These are phyloP conservation scores for Bradypodion pumilum DNA, from an alignment of 2,797 vertebrate genomes.

Conservation along the genomic window DNA sequence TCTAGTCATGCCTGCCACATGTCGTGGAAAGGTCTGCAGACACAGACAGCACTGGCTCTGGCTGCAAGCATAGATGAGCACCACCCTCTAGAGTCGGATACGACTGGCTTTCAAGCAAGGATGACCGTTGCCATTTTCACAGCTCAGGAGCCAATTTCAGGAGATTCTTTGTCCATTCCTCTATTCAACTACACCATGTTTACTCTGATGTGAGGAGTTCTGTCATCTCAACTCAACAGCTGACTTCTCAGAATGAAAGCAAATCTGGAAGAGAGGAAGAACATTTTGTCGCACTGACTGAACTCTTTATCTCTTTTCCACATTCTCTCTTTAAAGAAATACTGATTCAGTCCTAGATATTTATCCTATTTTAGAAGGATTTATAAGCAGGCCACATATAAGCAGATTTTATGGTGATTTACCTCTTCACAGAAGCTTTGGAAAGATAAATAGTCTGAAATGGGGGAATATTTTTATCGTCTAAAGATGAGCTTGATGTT, in stretches of 20 bases:
- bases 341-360: slow-evolving; percentile 1
- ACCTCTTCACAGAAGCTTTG: slow-evolving; percentile 31
- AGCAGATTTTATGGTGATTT: slow-evolving; percentile 40
- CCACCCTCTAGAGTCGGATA: no score
- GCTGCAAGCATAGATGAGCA: no score
- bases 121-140: no score
- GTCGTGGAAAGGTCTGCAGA: no score
- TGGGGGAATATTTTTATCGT: slow-evolving; percentile 25
- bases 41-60: no score
- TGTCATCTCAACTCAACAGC: slow-evolving; percentile 1
- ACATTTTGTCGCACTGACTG: background rate
- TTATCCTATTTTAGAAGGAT: slow-evolving; percentile 37
- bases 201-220: slow-evolving; percentile 1
- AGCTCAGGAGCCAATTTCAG: background rate
- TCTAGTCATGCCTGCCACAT: no score
- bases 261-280: background rate
- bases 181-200: background rate
- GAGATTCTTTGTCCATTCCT: background rate
- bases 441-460: slow-evolving; percentile 15
- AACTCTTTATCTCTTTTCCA: background rate
- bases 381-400: slow-evolving; percentile 37
- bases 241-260: background rate
- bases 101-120: no score
- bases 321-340: background rate
- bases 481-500: slow-evolving; percentile 41